A percentile compares a stretch with the other conserved stretches of the same genome.
Conservation (phyloP, 2,113 vertebrate species). For the Equus przewalskii region DNA sequence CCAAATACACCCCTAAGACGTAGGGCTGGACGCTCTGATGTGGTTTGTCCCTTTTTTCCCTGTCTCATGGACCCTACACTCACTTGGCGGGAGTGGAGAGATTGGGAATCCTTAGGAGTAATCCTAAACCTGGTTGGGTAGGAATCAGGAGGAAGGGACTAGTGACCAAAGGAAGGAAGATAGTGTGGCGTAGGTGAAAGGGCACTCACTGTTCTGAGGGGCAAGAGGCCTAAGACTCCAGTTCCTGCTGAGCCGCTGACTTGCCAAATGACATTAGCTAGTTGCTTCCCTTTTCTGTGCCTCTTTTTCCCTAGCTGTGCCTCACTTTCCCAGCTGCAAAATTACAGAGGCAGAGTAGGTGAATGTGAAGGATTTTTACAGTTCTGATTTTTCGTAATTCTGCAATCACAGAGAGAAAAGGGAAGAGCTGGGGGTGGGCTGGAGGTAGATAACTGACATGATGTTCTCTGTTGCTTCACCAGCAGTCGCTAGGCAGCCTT, state of each 20-base stretch:
- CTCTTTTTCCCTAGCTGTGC: neutral
- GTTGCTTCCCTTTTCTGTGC: constrained; percentile 47
- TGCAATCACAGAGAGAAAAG: constrained; percentile 53
- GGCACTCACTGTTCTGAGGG: neutral
- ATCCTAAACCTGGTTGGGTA: neutral
- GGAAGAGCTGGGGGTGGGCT: constrained; percentile 28
- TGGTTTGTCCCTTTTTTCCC: neutral
- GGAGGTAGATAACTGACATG: constrained; percentile 13
- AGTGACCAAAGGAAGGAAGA: neutral
- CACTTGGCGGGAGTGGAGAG: neutral
- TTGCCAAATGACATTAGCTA: neutral
- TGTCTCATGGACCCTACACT: neutral
- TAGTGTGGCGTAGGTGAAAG: neutral
- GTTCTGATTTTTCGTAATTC: constrained; percentile 55
- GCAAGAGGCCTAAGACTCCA: neutral
- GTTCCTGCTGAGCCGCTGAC: neutral
- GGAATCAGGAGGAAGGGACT: neutral
- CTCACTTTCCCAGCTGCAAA: constrained; percentile 56
- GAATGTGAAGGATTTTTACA: constrained; percentile 41
- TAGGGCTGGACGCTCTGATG: neutral
- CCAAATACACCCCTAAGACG: neutral
- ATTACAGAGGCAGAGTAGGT: neutral
- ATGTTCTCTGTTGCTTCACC: neutral
- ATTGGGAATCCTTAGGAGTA: neutral
- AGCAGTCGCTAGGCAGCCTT: constrained; percentile 64